Evolutionary conservation across 1,140 invertebrate species (phyloP).

Genomic region (Mactra quadrangularis): DNA sequence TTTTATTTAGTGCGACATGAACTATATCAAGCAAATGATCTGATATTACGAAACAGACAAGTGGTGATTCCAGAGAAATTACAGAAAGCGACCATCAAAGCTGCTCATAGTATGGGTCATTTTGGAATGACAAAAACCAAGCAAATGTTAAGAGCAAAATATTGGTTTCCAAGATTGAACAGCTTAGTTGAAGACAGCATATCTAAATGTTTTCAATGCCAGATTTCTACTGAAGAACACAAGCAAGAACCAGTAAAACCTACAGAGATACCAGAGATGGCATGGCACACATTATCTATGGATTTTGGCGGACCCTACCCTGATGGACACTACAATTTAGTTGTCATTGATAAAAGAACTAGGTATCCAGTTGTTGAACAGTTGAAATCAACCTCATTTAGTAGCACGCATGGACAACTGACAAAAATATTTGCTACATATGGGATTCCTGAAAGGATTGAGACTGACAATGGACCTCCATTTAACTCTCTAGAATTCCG

Average conservation of each 20-base stretch:
- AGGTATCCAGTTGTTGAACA: slow-evolving; percentile 68
- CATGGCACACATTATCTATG: slow-evolving; percentile 58
- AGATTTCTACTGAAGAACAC: slow-evolving; percentile 49
- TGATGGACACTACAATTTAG: slow-evolving; percentile 70
- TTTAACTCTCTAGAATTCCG: slow-evolving; percentile 50
- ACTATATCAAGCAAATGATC: slow-evolving; percentile 30
- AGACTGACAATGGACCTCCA: slow-evolving; percentile 65
- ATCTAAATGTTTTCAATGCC: slow-evolving; percentile 62
- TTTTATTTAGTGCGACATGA: slow-evolving; percentile 56
- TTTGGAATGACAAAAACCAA: slow-evolving; percentile 68
- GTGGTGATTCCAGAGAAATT: slow-evolving; percentile 63
- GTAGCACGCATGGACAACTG: slow-evolving; percentile 23
- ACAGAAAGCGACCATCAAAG: slow-evolving; percentile 44
- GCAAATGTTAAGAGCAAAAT: slow-evolving; percentile 60
- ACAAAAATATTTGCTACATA: slow-evolving; percentile 58
- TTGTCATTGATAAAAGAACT: slow-evolving; percentile 73
- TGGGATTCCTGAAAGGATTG: slow-evolving; percentile 53
- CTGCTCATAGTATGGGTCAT: slow-evolving; percentile 62
- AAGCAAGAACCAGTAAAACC: slow-evolving; percentile 21
- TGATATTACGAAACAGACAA: slow-evolving; percentile 50
- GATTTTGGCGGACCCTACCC: slow-evolving; percentile 75
- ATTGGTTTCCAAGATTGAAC: slow-evolving; percentile 66
- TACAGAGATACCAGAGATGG: slow-evolving; percentile 24
- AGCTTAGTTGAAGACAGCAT: slow-evolving; percentile 54
- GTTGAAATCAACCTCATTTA: slow-evolving; percentile 22